Conservation (phyloP, 2,113 vertebrate species). For the Gallinago paraguaiae region DNA sequence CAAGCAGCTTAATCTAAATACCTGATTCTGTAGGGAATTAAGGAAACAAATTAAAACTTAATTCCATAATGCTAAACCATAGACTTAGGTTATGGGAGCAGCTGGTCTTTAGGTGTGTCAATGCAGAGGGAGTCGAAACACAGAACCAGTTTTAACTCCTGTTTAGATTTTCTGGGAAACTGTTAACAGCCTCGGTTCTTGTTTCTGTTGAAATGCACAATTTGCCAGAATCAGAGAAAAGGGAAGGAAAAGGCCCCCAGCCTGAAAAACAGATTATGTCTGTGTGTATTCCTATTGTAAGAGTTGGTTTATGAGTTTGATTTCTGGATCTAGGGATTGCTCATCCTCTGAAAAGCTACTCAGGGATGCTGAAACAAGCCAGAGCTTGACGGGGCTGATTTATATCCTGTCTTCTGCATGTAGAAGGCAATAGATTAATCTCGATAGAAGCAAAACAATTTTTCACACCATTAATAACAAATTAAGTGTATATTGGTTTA, state of each 20-base stretch:
- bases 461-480: not conserved
- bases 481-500: not conserved
- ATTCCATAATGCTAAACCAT: not conserved
- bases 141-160: not conserved
- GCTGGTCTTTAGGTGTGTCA: not conserved
- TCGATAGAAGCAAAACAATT: not conserved
- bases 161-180: not conserved
- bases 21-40: not conserved
- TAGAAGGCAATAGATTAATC: not conserved
- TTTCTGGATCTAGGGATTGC: not conserved
- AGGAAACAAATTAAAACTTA: slow-evolving; percentile 15
- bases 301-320: not conserved
- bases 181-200: not conserved
- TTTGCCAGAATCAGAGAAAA: not conserved
- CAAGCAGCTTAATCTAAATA: slow-evolving; percentile 11
- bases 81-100: not conserved
- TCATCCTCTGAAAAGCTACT: rapidly evolving
- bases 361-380: not conserved
- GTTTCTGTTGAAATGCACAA: not conserved
- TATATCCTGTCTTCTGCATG: not conserved
- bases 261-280: not conserved
- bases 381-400: not conserved
- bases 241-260: not conserved
- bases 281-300: not conserved
- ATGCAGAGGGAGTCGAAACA: not conserved